A percentile compares a stretch with the other conserved stretches of the same genome.
Conservation (phyloP, 2,797 vertebrate genomes). For the Phoeniculus purpureus region DNA sequence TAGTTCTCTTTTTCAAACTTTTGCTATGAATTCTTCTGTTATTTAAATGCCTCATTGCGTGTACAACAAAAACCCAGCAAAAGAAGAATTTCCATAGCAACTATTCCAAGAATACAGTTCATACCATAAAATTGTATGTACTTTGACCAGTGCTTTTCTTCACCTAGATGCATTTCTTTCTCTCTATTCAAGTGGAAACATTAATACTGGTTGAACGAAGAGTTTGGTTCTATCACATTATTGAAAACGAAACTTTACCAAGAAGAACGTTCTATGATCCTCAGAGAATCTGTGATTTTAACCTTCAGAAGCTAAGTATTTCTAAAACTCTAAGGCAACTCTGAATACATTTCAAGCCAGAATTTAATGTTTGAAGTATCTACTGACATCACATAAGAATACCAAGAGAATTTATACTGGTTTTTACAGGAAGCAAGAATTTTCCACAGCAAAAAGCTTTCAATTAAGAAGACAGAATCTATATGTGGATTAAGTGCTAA, state of each 20-base stretch:
- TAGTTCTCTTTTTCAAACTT: background rate
- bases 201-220: background rate
- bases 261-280: background rate
- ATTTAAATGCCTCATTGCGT: constrained; percentile 9
- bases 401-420: background rate
- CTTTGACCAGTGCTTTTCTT: constrained; percentile 12
- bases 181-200: background rate
- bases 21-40: background rate
- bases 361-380: background rate
- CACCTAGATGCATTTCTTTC: background rate
- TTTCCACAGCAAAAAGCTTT: background rate
- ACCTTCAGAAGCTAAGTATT: background rate
- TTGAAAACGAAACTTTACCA: background rate
- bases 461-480: background rate
- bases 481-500: background rate
- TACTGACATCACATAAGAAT: background rate
- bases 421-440: background rate
- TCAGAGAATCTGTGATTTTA: background rate
- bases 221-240: background rate
- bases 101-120: constrained; percentile 22
- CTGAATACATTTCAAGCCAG: background rate
- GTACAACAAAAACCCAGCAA: background rate
- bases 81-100: constrained; percentile 42
- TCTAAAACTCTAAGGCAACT: background rate
- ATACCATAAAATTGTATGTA: background rate